These are phyloP conservation scores for Chinchilla lanigera DNA, from an alignment of 2,113 vertebrate genomes.

Conservation along the genomic window DNA sequence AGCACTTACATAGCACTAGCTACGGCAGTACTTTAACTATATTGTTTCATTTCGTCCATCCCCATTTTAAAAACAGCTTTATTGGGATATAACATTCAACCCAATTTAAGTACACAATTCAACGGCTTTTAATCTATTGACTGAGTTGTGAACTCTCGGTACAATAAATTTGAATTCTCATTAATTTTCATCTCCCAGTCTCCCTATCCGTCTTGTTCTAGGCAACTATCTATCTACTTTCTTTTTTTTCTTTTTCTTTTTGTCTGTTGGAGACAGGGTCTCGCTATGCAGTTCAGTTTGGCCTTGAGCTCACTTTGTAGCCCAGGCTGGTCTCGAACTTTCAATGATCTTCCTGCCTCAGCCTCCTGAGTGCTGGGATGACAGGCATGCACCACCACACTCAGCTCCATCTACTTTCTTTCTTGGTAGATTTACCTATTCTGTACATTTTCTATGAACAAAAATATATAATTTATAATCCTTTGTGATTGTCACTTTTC, in stretches of 20 bases:
- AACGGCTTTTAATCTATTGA: not conserved
- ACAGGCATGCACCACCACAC: too few relatives aligned
- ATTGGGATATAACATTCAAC: not conserved
- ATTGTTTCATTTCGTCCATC: not conserved
- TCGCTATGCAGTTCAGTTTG: too few relatives aligned
- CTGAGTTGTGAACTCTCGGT: not conserved
- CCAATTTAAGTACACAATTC: not conserved
- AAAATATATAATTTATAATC: not conserved
- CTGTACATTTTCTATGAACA: not conserved
- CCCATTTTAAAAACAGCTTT: not conserved
- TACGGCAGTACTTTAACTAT: not conserved
- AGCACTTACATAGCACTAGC: not conserved
- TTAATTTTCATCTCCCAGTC: not conserved
- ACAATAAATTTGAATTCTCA: not conserved
- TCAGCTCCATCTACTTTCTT: not conserved
- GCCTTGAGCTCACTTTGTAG: too few relatives aligned
- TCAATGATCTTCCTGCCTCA: too few relatives aligned
- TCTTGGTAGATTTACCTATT: not conserved
- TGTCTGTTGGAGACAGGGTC: too few relatives aligned
- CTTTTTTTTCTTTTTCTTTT: not conserved
- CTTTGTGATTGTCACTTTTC: not conserved
- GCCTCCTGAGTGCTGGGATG: too few relatives aligned
- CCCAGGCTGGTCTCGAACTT: too few relatives aligned
- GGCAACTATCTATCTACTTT: not conserved
- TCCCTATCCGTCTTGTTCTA: not conserved